These are phyloP conservation scores for Hyphantria cunea DNA, from an alignment of 1,140 invertebrate genomes.

Conservation along the genomic window DNA sequence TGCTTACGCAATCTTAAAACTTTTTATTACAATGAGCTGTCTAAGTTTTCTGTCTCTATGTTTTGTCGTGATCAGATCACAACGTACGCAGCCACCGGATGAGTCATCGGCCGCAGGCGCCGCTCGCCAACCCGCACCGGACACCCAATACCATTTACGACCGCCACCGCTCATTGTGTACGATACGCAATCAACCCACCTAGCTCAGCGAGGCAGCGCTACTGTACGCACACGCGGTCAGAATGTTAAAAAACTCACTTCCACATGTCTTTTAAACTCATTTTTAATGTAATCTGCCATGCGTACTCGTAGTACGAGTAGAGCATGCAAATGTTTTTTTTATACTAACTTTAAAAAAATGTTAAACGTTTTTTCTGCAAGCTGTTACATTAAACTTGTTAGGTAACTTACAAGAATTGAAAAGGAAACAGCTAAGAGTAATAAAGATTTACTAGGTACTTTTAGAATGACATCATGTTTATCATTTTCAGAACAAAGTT, in stretches of 20 bases:
- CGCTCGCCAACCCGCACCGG: constrained; percentile 35
- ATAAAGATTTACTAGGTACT: no score
- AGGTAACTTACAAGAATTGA: no score
- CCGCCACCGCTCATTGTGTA: constrained; percentile 35
- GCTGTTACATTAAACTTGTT: no score
- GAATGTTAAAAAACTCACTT: constrained; percentile 13
- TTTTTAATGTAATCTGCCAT: background rate
- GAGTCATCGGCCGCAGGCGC: constrained; percentile 49
- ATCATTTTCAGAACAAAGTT: no score
- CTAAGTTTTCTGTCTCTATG: constrained; percentile 27
- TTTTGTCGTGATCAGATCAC: constrained; percentile 37
- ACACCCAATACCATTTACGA: constrained; percentile 41
- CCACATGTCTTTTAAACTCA: background rate
- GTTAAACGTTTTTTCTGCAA: no score
- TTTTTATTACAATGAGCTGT: constrained; percentile 6
- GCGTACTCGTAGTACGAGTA: background rate
- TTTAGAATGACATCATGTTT: no score
- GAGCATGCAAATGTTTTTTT: no score
- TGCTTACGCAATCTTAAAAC: no score
- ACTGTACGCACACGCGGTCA: constrained; percentile 11
- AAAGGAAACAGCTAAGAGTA: no score
- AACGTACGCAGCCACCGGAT: constrained; percentile 46
- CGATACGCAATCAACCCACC: constrained; percentile 33
- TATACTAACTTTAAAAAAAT: no score
- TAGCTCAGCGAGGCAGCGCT: constrained; percentile 34